Evolutionary conservation across 92 coral and sea anemone species (phyloP), one percentile per base, ranked within the genome.

Genomic region (Bergia sp.): DNA sequence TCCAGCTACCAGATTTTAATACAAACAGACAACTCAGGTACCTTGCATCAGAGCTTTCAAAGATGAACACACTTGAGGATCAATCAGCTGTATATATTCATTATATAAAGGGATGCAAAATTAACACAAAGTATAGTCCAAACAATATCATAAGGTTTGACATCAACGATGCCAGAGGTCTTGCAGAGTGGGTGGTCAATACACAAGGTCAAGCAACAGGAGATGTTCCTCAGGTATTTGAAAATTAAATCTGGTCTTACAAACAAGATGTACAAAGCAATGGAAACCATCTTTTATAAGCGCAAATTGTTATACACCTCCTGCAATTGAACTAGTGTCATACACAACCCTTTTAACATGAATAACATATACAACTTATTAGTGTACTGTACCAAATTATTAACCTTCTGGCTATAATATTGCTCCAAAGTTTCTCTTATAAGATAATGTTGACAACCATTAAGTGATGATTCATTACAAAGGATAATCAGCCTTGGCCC

Each of bases 41-140:
- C 43, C 73, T 88, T 66, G 39, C 71, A 69, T 58, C 86, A 42
- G 91, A 81, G 50, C 79, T 88, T 36, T 39, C 67, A 23, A 82
- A 73, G 57, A 85, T 29, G 50, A 65, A 69, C 9, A 73, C 55
- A 43, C 53, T 21, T 42, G 88, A 89, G 9, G 50, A 82, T 39
- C 91, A 80, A 66, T 73, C 73, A 43, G 72, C 73, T 61, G 84
- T 89, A 23, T 89, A 89, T 47, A 29, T 67, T 21, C 77, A 89
- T 13, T 89, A 89, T 45, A 61, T 89, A 66, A 65, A 64, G 65
- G 57, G 72, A 55, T 89, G 92, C 80, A 83, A 47, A 76, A 41
- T 89, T n/a, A 89, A 89, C 86, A 89, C 92, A 42, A 13, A 77
- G 37, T 85, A 76, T 69, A 66, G 39, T 50, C 89, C 86, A 4